These are phyloP conservation scores for Leptopilina syphax DNA, from an alignment of 2,888 invertebrate species.

Conservation along the genomic window DNA sequence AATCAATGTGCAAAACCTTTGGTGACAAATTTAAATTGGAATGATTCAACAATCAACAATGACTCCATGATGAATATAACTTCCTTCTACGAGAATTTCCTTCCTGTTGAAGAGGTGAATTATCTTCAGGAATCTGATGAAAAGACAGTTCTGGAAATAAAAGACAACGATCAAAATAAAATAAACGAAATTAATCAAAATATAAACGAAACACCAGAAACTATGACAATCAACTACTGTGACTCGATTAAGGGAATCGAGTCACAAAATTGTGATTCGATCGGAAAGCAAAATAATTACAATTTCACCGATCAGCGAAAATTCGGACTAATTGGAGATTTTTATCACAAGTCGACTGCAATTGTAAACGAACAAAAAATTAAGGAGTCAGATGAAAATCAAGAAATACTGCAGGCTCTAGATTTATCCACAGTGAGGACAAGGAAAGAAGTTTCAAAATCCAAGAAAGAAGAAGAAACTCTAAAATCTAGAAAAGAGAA, in stretches of 20 bases:
- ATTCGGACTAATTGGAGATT: not conserved
- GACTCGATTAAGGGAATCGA: not conserved
- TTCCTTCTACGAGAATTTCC: constrained; percentile 61
- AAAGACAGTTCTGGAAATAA: not conserved
- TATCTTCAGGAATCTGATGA: not conserved
- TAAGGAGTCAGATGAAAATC: not conserved
- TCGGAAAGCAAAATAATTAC: too few species aligned
- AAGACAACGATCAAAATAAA: not conserved
- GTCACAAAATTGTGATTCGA: not conserved
- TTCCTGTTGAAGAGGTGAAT: constrained; percentile 50
- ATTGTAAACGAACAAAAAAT: not conserved
- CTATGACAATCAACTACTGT: not conserved
- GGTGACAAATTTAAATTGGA: constrained; percentile 49
- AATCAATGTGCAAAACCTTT: constrained; percentile 38
- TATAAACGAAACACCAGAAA: not conserved
- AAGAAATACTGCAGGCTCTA: constrained; percentile 46
- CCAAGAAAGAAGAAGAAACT: too few species aligned
- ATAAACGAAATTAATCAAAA: not conserved
- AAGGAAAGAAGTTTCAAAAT: not conserved
- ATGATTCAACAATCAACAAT: constrained; percentile 58
- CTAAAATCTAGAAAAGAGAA: too few species aligned
- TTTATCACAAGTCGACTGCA: not conserved
- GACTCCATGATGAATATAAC: constrained; percentile 64
- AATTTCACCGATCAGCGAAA: not conserved
- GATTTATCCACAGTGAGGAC: constrained; percentile 45